Base-by-base conservation (phyloP, 2,113 vertebrate genomes). In the Chrysemys picta region DNA sequence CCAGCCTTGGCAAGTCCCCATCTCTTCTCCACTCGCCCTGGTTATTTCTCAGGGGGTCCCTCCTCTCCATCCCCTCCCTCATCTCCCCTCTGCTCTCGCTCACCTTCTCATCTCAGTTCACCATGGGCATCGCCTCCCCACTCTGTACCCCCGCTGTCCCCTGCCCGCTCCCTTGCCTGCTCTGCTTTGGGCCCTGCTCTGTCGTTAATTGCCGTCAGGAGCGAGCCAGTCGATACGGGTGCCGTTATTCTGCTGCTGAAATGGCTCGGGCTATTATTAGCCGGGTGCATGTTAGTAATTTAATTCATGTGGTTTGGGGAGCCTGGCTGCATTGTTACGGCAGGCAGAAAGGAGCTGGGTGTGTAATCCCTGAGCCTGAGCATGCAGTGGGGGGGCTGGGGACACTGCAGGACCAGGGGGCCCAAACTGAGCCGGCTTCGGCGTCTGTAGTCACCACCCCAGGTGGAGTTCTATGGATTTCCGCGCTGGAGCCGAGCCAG, bases 251-350 rank as follows among this genome's bases (percentile, higher is more conserved):
- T 22, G 10, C 78, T 17, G 50, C 79, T 80, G 65, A 75, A 69
- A 81, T 42, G 31, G 16, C 29, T 91, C 84, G 38, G 16, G 78
- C 90, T 87, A 85, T 86, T 87, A 85, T 85, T 86, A 90, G 88
- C 80, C 3, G 69, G 80, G 62, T 50, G 81, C 81, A 89, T 29
- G 81, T 52, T 24, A 47, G 82, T 90, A 62, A 90, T 78, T 78
- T 76, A 90, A 84, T 90, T 76, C 45, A 52, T 62, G 81, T 53
- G 72, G 81, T 69, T 57, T 38, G 19, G 42, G 31, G 24, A 42
- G 75, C 75, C 21, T 11, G 75, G 38, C 75, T 47, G 75, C 24
- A 24, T 27, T 76, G 75, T 47, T 47, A 10, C 75, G 13, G 42
- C 38, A 2, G 21, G n/a, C 38, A 13, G 38, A 5, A 75, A 42